Evolutionary conservation across 2,888 invertebrate species (phyloP), one percentile per base, ranked within the genome.

Genomic region (Leptothorax acervorum): DNA sequence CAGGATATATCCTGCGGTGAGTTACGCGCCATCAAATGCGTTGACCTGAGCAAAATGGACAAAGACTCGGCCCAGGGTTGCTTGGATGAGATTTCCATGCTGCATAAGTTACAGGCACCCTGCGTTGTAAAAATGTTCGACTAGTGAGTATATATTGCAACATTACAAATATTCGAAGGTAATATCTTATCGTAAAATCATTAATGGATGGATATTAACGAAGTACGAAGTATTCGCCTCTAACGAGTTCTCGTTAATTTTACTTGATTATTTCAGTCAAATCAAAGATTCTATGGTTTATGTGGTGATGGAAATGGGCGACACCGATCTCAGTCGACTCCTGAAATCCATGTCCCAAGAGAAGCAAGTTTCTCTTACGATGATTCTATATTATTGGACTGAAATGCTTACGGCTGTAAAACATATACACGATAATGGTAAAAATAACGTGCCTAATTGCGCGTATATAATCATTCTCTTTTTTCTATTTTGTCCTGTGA

Each of bases 261-360:
- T 2, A 68, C 82, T 88, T 82, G 86, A 87, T 89, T 83, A 87
- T 95, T 95, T 3, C 94, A 98, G 98, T 95, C 97, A 98, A 94
- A 97, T 95, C 11, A 90, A 89, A 48, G 88, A 87, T 48, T 91
- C 91, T 0, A 95, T 95, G 88, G 96, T 99, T 84, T 97, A 97
- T 84, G 96, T 99, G 91, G 97, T 99, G 35, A 96, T 99, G 97
- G 99, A 99, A 95, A 97, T 97, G 93, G 99, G 99, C 0, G 98
- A 98, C 92, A 97, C 97, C 11, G 99, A 99, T 95, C 96, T 99
- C 86, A 97, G 97, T 65, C 96, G 97, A 90, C 97, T 98, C 87
- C 95, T 98, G 86, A 96, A 96, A 91, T 95, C 96, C 73, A 95
- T 95, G 85, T 90, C 90, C 2, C 91, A 90, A 71, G 94, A 95